phyloP scores from a whole-genome alignment of 2,888 invertebrate genomes.

The Phengaris arion region DNA sequence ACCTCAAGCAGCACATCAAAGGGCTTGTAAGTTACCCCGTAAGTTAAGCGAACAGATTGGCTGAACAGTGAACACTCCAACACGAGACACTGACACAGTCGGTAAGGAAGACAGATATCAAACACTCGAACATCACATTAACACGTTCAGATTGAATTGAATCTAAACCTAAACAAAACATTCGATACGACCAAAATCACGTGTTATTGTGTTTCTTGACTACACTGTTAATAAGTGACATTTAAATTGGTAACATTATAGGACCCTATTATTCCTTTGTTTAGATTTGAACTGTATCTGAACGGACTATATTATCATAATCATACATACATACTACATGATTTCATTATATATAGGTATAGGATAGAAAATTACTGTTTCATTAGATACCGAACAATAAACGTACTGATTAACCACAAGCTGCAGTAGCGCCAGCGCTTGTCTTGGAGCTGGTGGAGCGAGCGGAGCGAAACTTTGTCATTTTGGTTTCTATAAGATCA shows the following conservation, averaged over 20 bases:
- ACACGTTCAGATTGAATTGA: no score
- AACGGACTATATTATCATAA: not conserved
- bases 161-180: no score
- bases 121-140: not conserved
- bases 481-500: no score
- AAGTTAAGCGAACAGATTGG: constrained; percentile 21
- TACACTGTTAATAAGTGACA: no score
- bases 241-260: no score
- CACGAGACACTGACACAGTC: not conserved
- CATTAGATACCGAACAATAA: not conserved
- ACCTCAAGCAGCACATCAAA: constrained; percentile 85
- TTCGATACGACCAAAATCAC: no score
- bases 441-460: not conserved
- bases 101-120: not conserved
- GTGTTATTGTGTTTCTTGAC: no score
- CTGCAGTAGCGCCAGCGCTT: not conserved
- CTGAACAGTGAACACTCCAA: not conserved
- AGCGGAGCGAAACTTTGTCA: not conserved
- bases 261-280: no score
- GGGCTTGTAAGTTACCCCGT: constrained; percentile 53
- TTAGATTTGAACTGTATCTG: no score
- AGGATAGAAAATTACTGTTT: constrained; percentile 8
- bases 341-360: not conserved
- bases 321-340: not conserved
- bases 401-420: not conserved